Evolutionary conservation across 37 sponge, comb jelly and placozoan genomes (phyloP).

Genomic region (Cladorhizidae sp.): DNA sequence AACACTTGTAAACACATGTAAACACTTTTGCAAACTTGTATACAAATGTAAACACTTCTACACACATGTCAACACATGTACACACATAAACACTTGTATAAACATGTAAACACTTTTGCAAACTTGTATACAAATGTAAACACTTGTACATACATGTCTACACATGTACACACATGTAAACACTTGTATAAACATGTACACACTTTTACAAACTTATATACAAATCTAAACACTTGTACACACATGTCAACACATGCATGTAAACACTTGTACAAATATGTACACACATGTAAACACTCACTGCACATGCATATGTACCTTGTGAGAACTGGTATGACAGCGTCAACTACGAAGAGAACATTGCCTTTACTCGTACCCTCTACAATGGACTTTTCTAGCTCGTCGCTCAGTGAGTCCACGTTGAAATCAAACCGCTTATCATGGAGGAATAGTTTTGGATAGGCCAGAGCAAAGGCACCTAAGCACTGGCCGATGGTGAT

Average conservation of each 20-base stretch:
- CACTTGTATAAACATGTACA: too few relatives aligned
- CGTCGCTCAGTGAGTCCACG: constrained; percentile 8
- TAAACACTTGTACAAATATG: not conserved
- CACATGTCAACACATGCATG: not conserved
- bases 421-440: constrained; percentile 17
- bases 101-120: too few relatives aligned
- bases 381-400: constrained; percentile 16
- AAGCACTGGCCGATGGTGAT: constrained; percentile 51
- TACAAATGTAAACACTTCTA: too few relatives aligned
- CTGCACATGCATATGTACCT: constrained; percentile 13
- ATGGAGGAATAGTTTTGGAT: constrained; percentile 36
- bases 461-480: constrained; percentile 33
- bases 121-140: too few relatives aligned
- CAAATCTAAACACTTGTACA: not conserved
- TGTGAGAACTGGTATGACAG: constrained; percentile 40
- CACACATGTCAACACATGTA: too few relatives aligned
- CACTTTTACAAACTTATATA: too few relatives aligned
- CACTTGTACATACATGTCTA: too few relatives aligned
- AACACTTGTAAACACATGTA: too few relatives aligned
- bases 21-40: too few relatives aligned
- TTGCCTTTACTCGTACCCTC: constrained; percentile 25
- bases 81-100: too few relatives aligned
- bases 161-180: too few relatives aligned
- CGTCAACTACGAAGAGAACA: constrained; percentile 36
- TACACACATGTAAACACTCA: constrained; percentile 6